Conservation (phyloP, 2,113 vertebrate genomes). For the Mellivora capensis region DNA sequence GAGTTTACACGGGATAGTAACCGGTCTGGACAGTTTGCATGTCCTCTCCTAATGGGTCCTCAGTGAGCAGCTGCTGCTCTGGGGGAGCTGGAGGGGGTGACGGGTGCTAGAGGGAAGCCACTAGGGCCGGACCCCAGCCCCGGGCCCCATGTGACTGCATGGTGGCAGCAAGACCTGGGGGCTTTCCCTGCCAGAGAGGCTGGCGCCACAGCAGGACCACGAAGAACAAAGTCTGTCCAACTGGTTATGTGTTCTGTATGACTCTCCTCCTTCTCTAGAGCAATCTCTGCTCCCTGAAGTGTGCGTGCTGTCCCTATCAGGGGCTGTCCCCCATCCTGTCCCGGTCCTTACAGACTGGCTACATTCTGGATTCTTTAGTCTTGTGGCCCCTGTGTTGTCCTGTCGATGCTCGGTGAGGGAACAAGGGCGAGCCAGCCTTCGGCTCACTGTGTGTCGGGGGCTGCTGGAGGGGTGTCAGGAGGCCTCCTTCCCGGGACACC, state of each 20-base stretch:
- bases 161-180: neutral
- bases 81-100: neutral
- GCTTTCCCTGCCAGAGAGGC: neutral
- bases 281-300: neutral
- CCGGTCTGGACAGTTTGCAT: neutral
- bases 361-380: rapidly evolving
- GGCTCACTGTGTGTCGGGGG: neutral
- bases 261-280: neutral
- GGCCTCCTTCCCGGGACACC: neutral
- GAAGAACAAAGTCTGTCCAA: rapidly evolving
- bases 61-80: rapidly evolving
- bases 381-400: neutral
- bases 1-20: rapidly evolving
- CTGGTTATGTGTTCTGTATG: rapidly evolving
- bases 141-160: rapidly evolving
- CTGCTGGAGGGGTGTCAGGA: rapidly evolving
- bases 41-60: neutral
- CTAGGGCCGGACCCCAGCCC: neutral
- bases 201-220: neutral
- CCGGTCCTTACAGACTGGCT: no score
- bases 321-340: neutral
- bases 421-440: rapidly evolving
- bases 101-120: neutral
- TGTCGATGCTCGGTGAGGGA: neutral
- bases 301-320: neutral